Evolutionary conservation across 1,140 invertebrate species (phyloP).

Genomic region (Drosophila quadrilineata): DNA sequence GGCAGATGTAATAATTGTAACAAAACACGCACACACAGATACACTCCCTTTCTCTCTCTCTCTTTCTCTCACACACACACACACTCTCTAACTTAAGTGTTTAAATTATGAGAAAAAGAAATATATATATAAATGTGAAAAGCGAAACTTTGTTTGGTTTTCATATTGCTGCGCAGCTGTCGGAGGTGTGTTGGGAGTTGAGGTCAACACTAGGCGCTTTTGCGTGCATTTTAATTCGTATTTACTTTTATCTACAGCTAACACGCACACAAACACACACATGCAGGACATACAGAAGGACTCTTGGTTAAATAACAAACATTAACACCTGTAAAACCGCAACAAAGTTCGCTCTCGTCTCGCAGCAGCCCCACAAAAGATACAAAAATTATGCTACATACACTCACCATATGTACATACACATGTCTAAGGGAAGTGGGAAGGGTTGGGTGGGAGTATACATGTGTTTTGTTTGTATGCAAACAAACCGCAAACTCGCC

Average conservation of each 20-base stretch:
- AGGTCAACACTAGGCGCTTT: background rate
- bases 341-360: constrained; percentile 50
- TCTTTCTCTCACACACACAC: constrained; percentile 2
- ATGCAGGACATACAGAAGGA: constrained; percentile 21
- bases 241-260: constrained; percentile 51
- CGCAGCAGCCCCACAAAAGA: constrained; percentile 43
- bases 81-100: constrained; percentile 53
- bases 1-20: constrained; percentile 20
- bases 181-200: background rate
- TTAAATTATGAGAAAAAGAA: constrained; percentile 48
- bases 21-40: constrained; percentile 8
- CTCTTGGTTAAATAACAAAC: constrained; percentile 49
- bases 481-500: constrained; percentile 59
- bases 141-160: constrained; percentile 35
- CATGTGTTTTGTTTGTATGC: no score
- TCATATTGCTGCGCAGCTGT: background rate
- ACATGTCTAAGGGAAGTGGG: no score
- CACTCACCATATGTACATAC: no score
- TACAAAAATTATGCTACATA: constrained; percentile 45
- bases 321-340: constrained; percentile 72
- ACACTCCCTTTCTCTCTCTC: constrained; percentile 3
- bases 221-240: constrained; percentile 13
- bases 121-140: constrained; percentile 66
- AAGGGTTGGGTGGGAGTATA: no score
- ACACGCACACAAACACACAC: no score